Percentiles rank a stretch among this genome's conserved stretches.
Evolutionary conservation across 2,797 vertebrate genomes (phyloP).

Genomic region (Novumbra hubbsi): DNA sequence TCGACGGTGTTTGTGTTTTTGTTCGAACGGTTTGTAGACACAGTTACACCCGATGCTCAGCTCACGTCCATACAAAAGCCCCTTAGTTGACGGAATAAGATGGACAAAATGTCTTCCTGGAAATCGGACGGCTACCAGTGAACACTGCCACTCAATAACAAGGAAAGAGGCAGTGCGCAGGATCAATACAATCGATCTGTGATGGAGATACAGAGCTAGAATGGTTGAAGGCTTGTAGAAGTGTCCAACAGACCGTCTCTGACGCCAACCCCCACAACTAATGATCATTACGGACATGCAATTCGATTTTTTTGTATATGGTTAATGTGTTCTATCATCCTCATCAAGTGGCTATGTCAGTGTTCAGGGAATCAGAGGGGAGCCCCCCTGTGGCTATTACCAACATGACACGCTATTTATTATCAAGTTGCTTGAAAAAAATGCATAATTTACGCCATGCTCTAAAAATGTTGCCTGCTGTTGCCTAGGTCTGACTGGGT

Average conservation of each 20-base stretch:
- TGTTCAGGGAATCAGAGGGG: neutral
- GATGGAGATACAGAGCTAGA: slow-evolving; percentile 18
- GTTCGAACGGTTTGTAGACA: slow-evolving; percentile 7
- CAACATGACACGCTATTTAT: neutral
- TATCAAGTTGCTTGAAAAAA: too few relatives aligned
- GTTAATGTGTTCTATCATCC: slow-evolving; percentile 12
- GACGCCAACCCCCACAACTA: slow-evolving; percentile 14
- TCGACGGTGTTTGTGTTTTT: slow-evolving; percentile 29
- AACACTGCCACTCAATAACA: slow-evolving; percentile 24
- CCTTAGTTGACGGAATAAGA: slow-evolving; percentile 39
- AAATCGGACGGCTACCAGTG: slow-evolving; percentile 14
- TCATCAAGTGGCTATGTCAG: neutral
- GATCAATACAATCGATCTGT: slow-evolving; percentile 36
- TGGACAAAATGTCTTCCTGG: slow-evolving; percentile 26
- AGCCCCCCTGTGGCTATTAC: slow-evolving; percentile 40
- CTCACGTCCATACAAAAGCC: slow-evolving; percentile 52
- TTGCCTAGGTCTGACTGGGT: neutral
- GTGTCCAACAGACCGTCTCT: slow-evolving; percentile 16
- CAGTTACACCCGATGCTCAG: neutral
- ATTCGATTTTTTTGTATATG: slow-evolving; percentile 13
- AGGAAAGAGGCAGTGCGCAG: slow-evolving; percentile 17
- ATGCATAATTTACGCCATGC: neutral
- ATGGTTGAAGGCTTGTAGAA: neutral
- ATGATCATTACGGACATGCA: neutral
- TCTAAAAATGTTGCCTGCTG: neutral